These are phyloP conservation scores for Battus philenor DNA, from an alignment of 1,140 invertebrate genomes.

Conservation along the genomic window DNA sequence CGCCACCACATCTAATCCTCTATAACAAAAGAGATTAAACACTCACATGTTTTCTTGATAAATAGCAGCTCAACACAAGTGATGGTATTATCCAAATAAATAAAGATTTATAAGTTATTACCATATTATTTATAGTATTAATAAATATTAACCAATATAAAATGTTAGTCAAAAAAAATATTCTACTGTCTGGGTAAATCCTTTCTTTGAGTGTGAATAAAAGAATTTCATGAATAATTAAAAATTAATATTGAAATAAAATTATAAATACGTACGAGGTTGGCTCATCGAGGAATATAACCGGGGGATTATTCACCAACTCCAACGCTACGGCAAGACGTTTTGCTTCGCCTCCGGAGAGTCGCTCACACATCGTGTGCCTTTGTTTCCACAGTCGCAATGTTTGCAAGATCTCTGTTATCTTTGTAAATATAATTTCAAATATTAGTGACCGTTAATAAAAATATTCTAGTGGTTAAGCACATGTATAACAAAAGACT, in stretches of 20 bases:
- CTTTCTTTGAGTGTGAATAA: too few relatives aligned
- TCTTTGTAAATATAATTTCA: slow-evolving; percentile 40
- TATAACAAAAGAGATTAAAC: slow-evolving; percentile 52
- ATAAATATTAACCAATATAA: too few relatives aligned
- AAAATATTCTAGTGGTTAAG: not conserved
- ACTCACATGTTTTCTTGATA: too few relatives aligned
- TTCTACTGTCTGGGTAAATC: too few relatives aligned
- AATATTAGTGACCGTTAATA: too few relatives aligned
- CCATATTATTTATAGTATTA: too few relatives aligned
- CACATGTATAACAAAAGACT: too few relatives aligned
- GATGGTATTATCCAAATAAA: not conserved
- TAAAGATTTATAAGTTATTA: not conserved
- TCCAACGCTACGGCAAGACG: slow-evolving; percentile 90
- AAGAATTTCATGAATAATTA: too few relatives aligned
- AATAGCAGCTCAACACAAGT: too few relatives aligned
- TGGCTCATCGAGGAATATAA: slow-evolving; percentile 95
- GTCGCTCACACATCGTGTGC: slow-evolving; percentile 80
- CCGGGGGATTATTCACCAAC: slow-evolving; percentile 90
- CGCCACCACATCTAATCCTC: slow-evolving; percentile 85
- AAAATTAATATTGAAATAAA: too few relatives aligned
- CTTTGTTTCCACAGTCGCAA: slow-evolving; percentile 82
- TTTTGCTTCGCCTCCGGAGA: slow-evolving; percentile 93
- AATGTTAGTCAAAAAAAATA: too few relatives aligned
- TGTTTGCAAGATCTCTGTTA: slow-evolving; percentile 84
- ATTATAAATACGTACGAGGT: slow-evolving; percentile 83